Evolutionary conservation across 2,113 vertebrate species (phyloP).

Genomic region (Paraplagusia blochii): DNA sequence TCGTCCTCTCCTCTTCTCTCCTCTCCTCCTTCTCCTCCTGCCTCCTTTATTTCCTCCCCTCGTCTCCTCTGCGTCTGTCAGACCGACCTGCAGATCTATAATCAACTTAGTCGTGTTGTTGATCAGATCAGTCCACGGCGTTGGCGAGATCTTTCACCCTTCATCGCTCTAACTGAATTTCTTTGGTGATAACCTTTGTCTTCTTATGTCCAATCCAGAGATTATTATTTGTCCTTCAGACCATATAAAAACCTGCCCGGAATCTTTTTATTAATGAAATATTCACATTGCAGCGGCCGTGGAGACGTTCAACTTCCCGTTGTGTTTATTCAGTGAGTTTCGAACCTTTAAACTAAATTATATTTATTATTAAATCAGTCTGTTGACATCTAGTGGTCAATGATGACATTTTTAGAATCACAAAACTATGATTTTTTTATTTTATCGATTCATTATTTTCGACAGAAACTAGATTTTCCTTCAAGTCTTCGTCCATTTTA

Average conservation of each 20-base stretch:
- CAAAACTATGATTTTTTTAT: too few relatives aligned
- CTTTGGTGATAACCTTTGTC: slow-evolving; percentile 69
- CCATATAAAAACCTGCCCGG: slow-evolving; percentile 48
- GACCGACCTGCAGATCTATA: slow-evolving; percentile 56
- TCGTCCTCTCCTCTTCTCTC: slow-evolving; percentile 2
- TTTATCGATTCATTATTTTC: too few relatives aligned
- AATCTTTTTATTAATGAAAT: too few relatives aligned
- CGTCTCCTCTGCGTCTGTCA: slow-evolving; percentile 4
- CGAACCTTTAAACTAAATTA: too few relatives aligned
- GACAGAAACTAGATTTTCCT: too few relatives aligned
- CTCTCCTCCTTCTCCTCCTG: slow-evolving; percentile 7
- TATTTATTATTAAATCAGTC: too few relatives aligned
- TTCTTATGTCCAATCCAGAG: slow-evolving; percentile 62
- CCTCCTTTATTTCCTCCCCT: slow-evolving; percentile 21
- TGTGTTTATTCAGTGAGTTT: too few relatives aligned
- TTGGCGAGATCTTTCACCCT: slow-evolving; percentile 57
- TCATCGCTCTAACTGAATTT: slow-evolving; percentile 60
- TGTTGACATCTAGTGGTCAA: too few relatives aligned
- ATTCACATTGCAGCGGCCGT: too few relatives aligned
- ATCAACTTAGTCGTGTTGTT: slow-evolving; percentile 67
- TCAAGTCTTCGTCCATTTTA: too few relatives aligned
- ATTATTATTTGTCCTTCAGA: slow-evolving; percentile 61
- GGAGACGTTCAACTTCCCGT: too few relatives aligned
- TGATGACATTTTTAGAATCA: too few relatives aligned
- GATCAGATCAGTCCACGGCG: slow-evolving; percentile 64